Evolutionary conservation across 2,888 invertebrate genomes (phyloP), one percentile per base, ranked within the genome.

Genomic region (Labia minor): DNA sequence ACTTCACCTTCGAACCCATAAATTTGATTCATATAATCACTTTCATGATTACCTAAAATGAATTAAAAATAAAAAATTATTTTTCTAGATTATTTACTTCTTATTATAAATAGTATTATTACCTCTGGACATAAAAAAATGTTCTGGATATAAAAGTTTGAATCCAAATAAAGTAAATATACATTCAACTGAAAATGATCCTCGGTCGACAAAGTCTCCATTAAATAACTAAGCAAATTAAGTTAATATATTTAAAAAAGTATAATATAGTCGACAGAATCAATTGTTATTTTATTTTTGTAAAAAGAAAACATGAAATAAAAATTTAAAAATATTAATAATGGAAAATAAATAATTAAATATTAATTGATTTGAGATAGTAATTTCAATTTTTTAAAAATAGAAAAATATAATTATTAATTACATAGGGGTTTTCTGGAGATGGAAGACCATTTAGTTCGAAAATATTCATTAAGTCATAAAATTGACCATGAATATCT

Each of bases 1-100:
- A 99, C 98, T 81, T 99, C 99, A 1, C 98, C 99, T 70, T 95
- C 92, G 81, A 99, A 99, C 1, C 99, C 99, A 78, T 99, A 99
- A 92, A 99, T 96, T 79, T 95, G 92, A 80, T 99, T 99, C 98
- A 99, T 99, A 69, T 92, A 95, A 63, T 89, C 85, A 72, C 95
- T 95, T 77, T 99, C 98, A 77, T 99, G 98, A 80, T 99, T 99
- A n/a, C 97, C 95, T 94, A 66, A 65, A 26, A 26, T 37, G 61
- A 61, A 21, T 61, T 63, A 21, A 65, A 20, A 65, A 16, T 49
- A 14, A 62, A 6, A 67, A 64, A 19, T 26, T 11, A 66, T 37
- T n/a, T 10, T 19, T 21, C 21, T 18, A 20, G 37, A 65, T 11
- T n/a, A 11, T 14, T 21, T 20, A 6, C 21, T 21, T 2, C 18